These are phyloP conservation scores for Remorina albescens DNA, from an alignment of 2,797 vertebrate genomes.

Conservation along the genomic window DNA sequence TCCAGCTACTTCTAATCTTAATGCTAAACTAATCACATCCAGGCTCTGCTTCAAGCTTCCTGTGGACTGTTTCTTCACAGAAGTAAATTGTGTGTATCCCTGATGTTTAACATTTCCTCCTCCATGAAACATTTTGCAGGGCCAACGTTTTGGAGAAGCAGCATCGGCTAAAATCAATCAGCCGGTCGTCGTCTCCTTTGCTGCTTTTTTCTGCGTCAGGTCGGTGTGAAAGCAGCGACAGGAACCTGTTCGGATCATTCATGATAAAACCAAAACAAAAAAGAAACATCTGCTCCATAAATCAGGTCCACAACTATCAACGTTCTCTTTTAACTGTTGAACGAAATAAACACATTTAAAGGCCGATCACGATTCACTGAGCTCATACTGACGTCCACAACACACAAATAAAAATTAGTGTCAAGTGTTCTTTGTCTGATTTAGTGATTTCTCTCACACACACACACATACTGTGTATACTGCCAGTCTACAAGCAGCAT, in stretches of 20 bases:
- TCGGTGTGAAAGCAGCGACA: not conserved
- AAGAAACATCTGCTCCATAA: too few relatives aligned
- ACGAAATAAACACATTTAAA: too few relatives aligned
- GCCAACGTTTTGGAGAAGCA: not conserved
- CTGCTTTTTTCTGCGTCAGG: too few relatives aligned
- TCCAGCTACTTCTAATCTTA: too few relatives aligned
- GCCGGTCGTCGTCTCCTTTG: too few relatives aligned
- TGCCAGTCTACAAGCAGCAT: slow-evolving; percentile 1
- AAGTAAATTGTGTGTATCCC: not conserved
- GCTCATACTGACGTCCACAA: not conserved
- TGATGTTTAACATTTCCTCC: not conserved
- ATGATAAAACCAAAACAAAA: not conserved
- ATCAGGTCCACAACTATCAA: not conserved
- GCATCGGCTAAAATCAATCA: too few relatives aligned
- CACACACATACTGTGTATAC: slow-evolving; percentile 4
- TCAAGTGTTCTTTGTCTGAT: not conserved
- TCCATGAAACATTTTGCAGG: not conserved
- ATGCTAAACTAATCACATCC: not conserved
- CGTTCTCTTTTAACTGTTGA: not conserved
- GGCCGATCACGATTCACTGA: not conserved
- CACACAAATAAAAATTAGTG: not conserved
- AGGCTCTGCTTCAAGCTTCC: not conserved
- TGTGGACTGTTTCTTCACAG: not conserved
- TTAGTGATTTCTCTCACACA: not conserved
- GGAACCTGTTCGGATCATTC: not conserved